These are phyloP conservation scores for Phymastichus coffea DNA, from an alignment of 1,140 invertebrate species.

Conservation along the genomic window DNA sequence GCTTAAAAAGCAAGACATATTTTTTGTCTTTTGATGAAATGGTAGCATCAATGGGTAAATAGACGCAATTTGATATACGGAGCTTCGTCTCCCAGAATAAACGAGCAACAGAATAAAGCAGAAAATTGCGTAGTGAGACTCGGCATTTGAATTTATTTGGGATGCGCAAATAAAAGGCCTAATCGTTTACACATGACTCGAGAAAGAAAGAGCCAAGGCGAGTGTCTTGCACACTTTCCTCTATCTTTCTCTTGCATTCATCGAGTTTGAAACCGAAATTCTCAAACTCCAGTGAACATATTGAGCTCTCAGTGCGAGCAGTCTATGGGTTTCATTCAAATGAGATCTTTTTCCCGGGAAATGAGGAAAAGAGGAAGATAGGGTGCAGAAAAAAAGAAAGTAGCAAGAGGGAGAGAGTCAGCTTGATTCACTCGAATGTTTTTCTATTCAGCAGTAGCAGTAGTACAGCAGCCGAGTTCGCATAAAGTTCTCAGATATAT, in stretches of 20 bases:
- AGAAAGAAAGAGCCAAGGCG: too few species aligned
- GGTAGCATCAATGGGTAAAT: too few species aligned
- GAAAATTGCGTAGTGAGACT: too few species aligned
- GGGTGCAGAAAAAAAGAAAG: slow-evolving; percentile 3
- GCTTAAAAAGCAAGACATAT: too few species aligned
- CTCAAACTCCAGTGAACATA: slow-evolving; percentile 40
- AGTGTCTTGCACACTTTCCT: too few species aligned
- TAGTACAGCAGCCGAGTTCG: slow-evolving; percentile 39
- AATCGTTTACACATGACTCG: too few species aligned
- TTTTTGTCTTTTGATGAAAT: too few species aligned
- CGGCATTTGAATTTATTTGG: slow-evolving; percentile 17
- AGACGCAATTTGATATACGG: too few species aligned
- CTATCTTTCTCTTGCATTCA: too few species aligned
- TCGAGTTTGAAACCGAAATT: slow-evolving; percentile 30
- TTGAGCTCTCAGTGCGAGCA: slow-evolving; percentile 34
- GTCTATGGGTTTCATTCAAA: slow-evolving; percentile 45
- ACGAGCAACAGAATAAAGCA: neutral
- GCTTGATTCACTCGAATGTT: slow-evolving; percentile 44
- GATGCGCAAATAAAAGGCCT: slow-evolving; percentile 9
- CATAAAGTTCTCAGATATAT: slow-evolving; percentile 51
- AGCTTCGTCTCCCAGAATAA: neutral
- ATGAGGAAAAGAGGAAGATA: too few species aligned
- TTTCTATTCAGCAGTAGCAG: slow-evolving; percentile 50
- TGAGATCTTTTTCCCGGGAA: too few species aligned
- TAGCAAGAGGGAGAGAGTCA: slow-evolving; percentile 8